These are phyloP conservation scores for Hofmannophila pseudospretella DNA, from an alignment of 2,888 invertebrate species.

Conservation along the genomic window DNA sequence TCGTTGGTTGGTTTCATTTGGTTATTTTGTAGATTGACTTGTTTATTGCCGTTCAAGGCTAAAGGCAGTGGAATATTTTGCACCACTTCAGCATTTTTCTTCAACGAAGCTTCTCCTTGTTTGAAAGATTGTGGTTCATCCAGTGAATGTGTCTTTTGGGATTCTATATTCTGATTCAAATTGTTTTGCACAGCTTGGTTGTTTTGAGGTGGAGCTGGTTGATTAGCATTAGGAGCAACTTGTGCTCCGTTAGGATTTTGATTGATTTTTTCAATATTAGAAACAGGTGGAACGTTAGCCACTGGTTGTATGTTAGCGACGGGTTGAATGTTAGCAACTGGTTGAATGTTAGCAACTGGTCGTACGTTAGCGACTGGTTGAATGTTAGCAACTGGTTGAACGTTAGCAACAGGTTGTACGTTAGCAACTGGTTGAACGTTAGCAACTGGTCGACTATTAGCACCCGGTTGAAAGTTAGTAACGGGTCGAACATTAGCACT, in stretches of 20 bases:
- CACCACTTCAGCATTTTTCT: conserved; percentile 21
- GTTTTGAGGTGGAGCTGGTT: conserved; percentile 1
- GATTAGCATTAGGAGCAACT: not conserved
- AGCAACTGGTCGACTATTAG: conserved; percentile 3
- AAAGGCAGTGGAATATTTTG: conserved; percentile 46
- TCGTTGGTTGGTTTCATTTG: not conserved
- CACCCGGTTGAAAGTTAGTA: not conserved
- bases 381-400: conserved; percentile 5
- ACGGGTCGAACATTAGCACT: conserved; percentile 5
- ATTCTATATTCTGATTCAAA: conserved; percentile 4
- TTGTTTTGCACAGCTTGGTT: conserved; percentile 3
- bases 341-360: conserved; percentile 5
- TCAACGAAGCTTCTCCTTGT: conserved; percentile 50
- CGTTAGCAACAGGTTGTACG: conserved; percentile 2
- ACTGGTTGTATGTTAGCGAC: conserved; percentile 4
- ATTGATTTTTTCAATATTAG: conserved; percentile 6
- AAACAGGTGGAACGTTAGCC: conserved; percentile 6
- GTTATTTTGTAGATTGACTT: conserved; percentile 6
- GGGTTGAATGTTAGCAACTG: conserved; percentile 5
- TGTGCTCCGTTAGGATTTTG: not conserved
- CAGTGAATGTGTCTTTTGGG: conserved; percentile 33
- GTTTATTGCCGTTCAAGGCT: conserved; percentile 30
- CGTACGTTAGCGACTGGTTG: conserved; percentile 2
- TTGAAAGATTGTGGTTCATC: conserved; percentile 65
- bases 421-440: conserved; percentile 4